Evolutionary conservation across 2,113 vertebrate species (phyloP).

Genomic region (Lutjanus erythropterus): DNA sequence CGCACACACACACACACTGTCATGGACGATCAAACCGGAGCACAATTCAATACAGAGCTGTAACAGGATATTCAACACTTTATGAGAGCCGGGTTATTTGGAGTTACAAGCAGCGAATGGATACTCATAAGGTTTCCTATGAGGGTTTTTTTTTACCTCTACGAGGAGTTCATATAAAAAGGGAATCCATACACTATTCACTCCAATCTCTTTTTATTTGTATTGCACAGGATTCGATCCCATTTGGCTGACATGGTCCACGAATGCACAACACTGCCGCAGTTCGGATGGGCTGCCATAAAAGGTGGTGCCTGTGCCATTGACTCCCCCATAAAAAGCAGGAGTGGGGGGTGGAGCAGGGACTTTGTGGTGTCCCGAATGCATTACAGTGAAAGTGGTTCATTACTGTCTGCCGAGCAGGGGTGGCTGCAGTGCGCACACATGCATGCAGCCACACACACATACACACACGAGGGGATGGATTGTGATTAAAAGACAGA

Average conservation of each 20-base stretch:
- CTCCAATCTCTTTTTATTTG: slow-evolving; percentile 71
- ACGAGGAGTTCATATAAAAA: slow-evolving; percentile 55
- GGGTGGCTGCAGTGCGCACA: neutral
- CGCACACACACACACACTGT: slow-evolving; percentile 14
- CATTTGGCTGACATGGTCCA: slow-evolving; percentile 56
- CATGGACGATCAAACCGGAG: slow-evolving; percentile 28
- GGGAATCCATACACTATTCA: slow-evolving; percentile 69
- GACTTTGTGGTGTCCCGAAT: slow-evolving; percentile 44
- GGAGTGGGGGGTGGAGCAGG: neutral
- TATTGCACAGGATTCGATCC: slow-evolving; percentile 49
- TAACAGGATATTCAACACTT: slow-evolving; percentile 61
- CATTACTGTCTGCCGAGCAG: slow-evolving; percentile 60
- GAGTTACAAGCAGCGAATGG: slow-evolving; percentile 46
- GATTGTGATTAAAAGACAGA: slow-evolving; percentile 75
- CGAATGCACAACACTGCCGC: slow-evolving; percentile 48
- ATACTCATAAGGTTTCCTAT: slow-evolving; percentile 40
- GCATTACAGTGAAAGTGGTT: slow-evolving; percentile 71
- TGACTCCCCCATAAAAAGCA: slow-evolving; percentile 63
- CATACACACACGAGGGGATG: slow-evolving; percentile 25
- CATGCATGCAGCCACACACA: slow-evolving; percentile 4
- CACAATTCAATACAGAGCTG: slow-evolving; percentile 47
- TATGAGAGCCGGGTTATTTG: slow-evolving; percentile 53
- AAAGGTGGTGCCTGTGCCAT: slow-evolving; percentile 68
- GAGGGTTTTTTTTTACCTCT: slow-evolving; percentile 42
- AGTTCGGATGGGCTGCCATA: slow-evolving; percentile 57